phyloP scores from a whole-genome alignment of 64 coral and sea anemone species.

The Pocillopora verrucosa region DNA sequence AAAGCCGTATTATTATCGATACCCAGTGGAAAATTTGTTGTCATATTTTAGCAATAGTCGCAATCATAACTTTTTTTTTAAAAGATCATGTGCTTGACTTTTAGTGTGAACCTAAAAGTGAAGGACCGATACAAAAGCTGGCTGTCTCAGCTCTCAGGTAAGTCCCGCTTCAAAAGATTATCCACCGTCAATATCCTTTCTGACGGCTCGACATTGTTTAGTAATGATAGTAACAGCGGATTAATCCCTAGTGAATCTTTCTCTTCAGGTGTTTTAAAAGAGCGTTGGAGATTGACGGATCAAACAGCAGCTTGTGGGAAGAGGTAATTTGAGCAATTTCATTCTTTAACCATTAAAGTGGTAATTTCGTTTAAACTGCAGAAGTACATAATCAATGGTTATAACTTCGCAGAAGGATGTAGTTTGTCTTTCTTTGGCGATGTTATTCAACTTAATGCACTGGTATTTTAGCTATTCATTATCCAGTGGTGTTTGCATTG shows the following conservation, averaged over 20 bases:
- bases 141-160: slow-evolving; percentile 88
- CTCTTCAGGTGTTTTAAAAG: slow-evolving; percentile 82
- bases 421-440: no score
- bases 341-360: neutral
- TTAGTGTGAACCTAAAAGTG: slow-evolving; percentile 95
- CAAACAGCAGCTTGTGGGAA: slow-evolving; percentile 90
- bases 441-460: no score
- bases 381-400: no score
- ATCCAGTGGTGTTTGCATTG: no score
- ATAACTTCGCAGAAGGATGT: no score
- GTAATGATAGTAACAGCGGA: no score
- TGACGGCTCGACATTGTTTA: no score
- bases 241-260: neutral
- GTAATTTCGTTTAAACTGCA: neutral
- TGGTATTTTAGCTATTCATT: no score
- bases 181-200: neutral
- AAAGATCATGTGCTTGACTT: slow-evolving; percentile 1
- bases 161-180: neutral
- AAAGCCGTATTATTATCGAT: no score
- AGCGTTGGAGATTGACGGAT: slow-evolving; percentile 87
- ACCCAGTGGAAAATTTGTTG: neutral
- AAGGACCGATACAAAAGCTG: slow-evolving; percentile 98
- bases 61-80: neutral
- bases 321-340: slow-evolving; percentile 39
- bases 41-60: neutral